phyloP scores from a whole-genome alignment of 1,140 invertebrate species.

The Drosophila tsacasi region DNA sequence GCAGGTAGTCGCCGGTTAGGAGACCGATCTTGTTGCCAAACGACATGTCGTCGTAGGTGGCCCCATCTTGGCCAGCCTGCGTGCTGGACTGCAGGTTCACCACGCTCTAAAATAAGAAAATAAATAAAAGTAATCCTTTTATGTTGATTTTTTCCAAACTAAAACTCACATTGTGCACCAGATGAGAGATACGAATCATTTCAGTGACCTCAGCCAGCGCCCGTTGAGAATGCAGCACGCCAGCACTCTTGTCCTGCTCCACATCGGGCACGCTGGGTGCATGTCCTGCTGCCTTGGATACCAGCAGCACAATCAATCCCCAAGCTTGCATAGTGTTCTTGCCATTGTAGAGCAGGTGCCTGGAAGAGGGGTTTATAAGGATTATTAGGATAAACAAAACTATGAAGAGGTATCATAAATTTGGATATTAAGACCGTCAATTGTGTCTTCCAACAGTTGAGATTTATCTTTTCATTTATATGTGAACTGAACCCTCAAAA shows the following conservation, averaged over 20 bases:
- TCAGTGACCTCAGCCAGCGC: slow-evolving; percentile 97
- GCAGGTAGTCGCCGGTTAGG: slow-evolving; percentile 95
- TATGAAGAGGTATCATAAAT: neutral
- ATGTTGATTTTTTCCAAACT: neutral
- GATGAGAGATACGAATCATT: slow-evolving; percentile 98
- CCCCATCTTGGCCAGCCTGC: slow-evolving; percentile 85
- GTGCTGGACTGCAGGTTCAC: slow-evolving; percentile 91
- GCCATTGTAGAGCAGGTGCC: slow-evolving; percentile 88
- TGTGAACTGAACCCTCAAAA: no score
- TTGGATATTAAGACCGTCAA: neutral
- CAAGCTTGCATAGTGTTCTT: slow-evolving; percentile 97
- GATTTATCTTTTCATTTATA: no score
- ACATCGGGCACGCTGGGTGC: slow-evolving; percentile 90
- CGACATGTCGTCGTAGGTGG: slow-evolving; percentile 91
- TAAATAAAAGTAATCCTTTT: neutral
- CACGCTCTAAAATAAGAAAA: slow-evolving; percentile 86
- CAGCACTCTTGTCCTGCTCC: slow-evolving; percentile 93
- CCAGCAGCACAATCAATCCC: slow-evolving; percentile 95
- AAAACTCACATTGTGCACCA: slow-evolving; percentile 94
- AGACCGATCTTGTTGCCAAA: slow-evolving; percentile 98
- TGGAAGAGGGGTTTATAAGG: slow-evolving; percentile 7
- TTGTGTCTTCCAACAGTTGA: neutral
- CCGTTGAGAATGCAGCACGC: slow-evolving; percentile 93
- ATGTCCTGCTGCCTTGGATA: slow-evolving; percentile 96
- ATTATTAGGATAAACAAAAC: neutral